A percentile compares a stretch with the other conserved stretches of the same genome.
These are phyloP conservation scores for Anas platyrhynchos DNA, from an alignment of 2,113 vertebrate genomes.

Conservation along the genomic window DNA sequence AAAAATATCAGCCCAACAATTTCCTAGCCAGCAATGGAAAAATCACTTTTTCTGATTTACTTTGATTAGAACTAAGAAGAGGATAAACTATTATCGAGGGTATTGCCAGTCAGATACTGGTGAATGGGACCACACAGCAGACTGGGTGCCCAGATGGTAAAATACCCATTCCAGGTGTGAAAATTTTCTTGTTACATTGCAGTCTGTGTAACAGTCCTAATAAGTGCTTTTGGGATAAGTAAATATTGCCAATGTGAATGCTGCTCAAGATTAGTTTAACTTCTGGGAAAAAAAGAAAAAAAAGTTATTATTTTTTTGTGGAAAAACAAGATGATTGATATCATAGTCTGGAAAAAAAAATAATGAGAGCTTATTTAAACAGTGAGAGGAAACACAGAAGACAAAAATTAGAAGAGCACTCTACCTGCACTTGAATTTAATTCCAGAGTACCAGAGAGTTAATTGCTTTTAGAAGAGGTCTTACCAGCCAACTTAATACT, in stretches of 20 bases:
- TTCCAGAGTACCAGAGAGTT: neutral
- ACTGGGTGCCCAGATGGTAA: neutral
- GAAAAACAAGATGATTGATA: no score
- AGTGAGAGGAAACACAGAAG: neutral
- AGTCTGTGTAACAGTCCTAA: neutral
- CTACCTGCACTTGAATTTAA: neutral
- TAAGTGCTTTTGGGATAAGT: neutral
- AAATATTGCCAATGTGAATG: accelerated
- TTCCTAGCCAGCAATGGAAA: neutral
- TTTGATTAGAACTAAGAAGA: neutral
- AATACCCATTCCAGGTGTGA: neutral
- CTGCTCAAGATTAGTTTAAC: neutral
- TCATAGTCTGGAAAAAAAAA: no score
- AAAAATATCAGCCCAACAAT: neutral
- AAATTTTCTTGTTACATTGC: neutral
- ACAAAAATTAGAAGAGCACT: accelerated
- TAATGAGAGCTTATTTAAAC: neutral
- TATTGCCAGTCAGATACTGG: neutral
- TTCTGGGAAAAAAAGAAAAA: no score
- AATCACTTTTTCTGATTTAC: neutral
- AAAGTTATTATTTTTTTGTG: no score
- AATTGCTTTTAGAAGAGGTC: neutral
- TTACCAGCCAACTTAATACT: neutral
- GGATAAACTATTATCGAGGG: neutral
- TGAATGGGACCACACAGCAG: no score